phyloP scores from a whole-genome alignment of 2,797 vertebrate species.

The Coilia nasus region DNA sequence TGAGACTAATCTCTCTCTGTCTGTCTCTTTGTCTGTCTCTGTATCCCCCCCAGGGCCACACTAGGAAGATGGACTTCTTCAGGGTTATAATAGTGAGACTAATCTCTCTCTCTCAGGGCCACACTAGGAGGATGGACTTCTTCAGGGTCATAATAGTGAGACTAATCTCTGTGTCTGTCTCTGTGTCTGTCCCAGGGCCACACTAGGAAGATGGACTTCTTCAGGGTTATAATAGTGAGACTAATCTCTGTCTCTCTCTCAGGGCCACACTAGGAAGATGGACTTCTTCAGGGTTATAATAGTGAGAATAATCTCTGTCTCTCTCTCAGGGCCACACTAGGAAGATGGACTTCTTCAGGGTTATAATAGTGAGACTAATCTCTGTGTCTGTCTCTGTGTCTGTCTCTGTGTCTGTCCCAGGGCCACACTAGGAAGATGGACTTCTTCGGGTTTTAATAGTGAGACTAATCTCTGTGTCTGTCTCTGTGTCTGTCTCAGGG shows the following conservation, averaged over 20 bases:
- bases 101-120: constrained; percentile 77
- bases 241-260: background rate
- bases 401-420: constrained; percentile 62
- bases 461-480: background rate
- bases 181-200: constrained; percentile 80
- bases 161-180: background rate
- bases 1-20: background rate
- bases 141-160: constrained; percentile 67
- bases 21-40: too few species aligned
- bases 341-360: constrained; percentile 95
- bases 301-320: background rate
- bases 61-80: constrained; percentile 98
- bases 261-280: constrained; percentile 98
- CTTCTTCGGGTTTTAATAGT: constrained; percentile 78
- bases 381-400: background rate
- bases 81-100: constrained; percentile 58
- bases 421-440: constrained; percentile 98
- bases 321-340: constrained; percentile 90
- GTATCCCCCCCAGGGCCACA: constrained; percentile 96
- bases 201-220: constrained; percentile 98
- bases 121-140: constrained; percentile 98
- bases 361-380: background rate
- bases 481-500: constrained; percentile 73
- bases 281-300: constrained; percentile 87
- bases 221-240: constrained; percentile 79